phyloP scores from a whole-genome alignment of 2,797 vertebrate genomes.

The Acestrorhynchus altus region DNA sequence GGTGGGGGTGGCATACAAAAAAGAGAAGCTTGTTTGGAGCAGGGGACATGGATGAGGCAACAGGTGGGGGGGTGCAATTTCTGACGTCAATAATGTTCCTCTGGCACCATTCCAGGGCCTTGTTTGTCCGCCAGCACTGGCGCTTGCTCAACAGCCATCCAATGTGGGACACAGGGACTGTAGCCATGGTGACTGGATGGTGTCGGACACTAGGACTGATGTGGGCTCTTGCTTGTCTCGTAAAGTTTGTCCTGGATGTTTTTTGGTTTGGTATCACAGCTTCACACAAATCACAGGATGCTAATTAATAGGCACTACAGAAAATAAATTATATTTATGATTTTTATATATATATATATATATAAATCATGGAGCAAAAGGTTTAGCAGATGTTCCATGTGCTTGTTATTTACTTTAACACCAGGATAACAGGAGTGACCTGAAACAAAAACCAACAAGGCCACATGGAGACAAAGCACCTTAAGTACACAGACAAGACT shows the following conservation, averaged over 20 bases:
- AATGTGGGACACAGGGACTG: not conserved
- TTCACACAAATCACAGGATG: not conserved
- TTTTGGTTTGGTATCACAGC: constrained; percentile 48
- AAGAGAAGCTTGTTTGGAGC: constrained; percentile 77
- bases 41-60: constrained; percentile 79
- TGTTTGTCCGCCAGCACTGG: constrained; percentile 40
- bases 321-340: too few relatives aligned
- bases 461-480: too few relatives aligned
- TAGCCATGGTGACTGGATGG: not conserved
- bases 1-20: not conserved
- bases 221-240: not conserved
- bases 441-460: too few relatives aligned
- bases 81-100: constrained; percentile 83
- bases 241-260: not conserved
- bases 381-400: too few relatives aligned
- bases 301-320: too few relatives aligned
- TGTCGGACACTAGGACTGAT: not conserved
- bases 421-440: too few relatives aligned
- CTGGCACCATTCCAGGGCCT: constrained; percentile 73
- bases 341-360: too few relatives aligned
- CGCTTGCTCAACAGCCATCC: constrained; percentile 25
- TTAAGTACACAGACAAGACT: too few relatives aligned
- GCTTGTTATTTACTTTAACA: too few relatives aligned
- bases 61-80: constrained; percentile 63
- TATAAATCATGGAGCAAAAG: too few relatives aligned